These are phyloP conservation scores for Operophtera brumata DNA, from an alignment of 2,888 invertebrate genomes.

Conservation along the genomic window DNA sequence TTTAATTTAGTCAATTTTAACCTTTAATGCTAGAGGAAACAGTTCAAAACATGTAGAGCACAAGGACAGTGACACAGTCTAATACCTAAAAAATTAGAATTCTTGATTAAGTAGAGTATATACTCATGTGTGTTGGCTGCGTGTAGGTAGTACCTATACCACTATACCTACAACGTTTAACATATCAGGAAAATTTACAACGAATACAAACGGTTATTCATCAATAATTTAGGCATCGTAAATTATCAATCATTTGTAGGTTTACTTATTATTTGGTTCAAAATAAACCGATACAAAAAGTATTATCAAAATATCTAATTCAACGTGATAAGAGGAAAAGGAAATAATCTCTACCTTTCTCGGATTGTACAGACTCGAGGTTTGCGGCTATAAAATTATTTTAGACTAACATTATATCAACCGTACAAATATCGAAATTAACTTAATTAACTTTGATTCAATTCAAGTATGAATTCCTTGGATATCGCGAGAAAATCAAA, in stretches of 20 bases:
- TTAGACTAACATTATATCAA: too few species aligned
- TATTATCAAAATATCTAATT: too few species aligned
- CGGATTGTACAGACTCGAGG: background rate
- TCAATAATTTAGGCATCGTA: background rate
- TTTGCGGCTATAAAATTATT: too few species aligned
- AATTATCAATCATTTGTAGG: background rate
- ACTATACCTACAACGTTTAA: too few species aligned
- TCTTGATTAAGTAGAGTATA: slow-evolving; percentile 1
- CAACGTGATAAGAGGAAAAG: background rate
- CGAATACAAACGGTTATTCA: background rate
- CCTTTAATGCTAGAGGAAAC: background rate
- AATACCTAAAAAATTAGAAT: slow-evolving; percentile 2
- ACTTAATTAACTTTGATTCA: background rate
- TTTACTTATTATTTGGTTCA: too few species aligned
- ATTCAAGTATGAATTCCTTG: background rate
- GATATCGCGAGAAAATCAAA: slow-evolving; percentile 6
- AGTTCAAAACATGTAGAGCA: background rate
- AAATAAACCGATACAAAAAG: too few species aligned
- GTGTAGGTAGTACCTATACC: slow-evolving; percentile 9
- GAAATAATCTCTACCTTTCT: background rate
- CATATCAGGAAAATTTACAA: background rate
- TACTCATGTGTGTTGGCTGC: background rate
- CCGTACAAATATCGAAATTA: too few species aligned
- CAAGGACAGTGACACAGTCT: background rate
- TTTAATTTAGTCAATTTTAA: background rate